Percentiles rank a stretch among this genome's conserved stretches.
These are phyloP conservation scores for Tauraco hartlaubi DNA, from an alignment of 2,797 vertebrate species.

Conservation along the genomic window DNA sequence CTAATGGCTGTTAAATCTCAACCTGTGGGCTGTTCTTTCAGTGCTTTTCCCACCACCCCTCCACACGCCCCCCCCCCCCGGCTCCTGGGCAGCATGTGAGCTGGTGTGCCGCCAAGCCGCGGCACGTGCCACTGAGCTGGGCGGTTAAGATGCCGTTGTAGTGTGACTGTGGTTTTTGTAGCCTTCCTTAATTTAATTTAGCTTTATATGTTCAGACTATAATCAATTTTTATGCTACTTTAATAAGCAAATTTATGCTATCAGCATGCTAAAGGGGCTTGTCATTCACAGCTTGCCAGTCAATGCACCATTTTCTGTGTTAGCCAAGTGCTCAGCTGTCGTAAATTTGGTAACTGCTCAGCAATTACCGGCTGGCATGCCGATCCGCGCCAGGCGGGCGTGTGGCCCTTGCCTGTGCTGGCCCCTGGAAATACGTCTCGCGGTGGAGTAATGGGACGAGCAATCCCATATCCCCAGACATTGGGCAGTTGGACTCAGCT, in stretches of 20 bases:
- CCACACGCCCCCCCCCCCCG: rapidly evolving
- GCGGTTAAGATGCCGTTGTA: neutral
- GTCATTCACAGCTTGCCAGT: conserved; percentile 35
- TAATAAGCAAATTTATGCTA: conserved; percentile 59
- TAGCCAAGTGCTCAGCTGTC: conserved; percentile 13
- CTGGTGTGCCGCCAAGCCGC: neutral
- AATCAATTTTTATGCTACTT: conserved; percentile 71
- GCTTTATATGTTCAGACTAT: conserved; percentile 49
- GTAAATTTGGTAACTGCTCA: neutral
- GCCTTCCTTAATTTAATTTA: conserved; percentile 57
- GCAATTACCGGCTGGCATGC: neutral
- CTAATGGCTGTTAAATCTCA: neutral
- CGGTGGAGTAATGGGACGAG: neutral
- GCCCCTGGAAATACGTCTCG: neutral
- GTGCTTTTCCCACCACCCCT: neutral
- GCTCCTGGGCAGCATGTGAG: neutral
- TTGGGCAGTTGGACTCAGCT: conserved; percentile 39
- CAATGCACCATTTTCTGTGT: conserved; percentile 16
- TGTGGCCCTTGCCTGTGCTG: neutral
- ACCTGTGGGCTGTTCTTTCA: neutral
- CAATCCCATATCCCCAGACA: neutral
- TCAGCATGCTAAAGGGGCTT: conserved; percentile 46
- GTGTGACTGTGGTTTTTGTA: conserved; percentile 25
- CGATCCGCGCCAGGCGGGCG: neutral
- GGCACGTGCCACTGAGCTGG: neutral